Evolutionary conservation across 1,140 invertebrate genomes (phyloP), one percentile per base, ranked within the genome.

Genomic region (Acyrthosiphon pisum): DNA sequence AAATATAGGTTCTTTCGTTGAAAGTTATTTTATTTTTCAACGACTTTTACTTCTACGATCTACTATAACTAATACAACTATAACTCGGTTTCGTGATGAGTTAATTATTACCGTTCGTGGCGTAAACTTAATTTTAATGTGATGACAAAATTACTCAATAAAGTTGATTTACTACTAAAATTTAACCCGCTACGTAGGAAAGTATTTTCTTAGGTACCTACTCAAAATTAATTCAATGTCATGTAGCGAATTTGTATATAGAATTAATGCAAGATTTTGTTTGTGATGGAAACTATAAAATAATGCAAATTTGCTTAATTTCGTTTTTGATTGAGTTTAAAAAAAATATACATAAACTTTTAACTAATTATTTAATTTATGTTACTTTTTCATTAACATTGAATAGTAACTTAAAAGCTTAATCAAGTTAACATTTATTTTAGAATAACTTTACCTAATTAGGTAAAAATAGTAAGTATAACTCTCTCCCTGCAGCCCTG

Each of bases 381-480:
- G 60, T 76, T 76, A 76, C 60, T 76, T 76, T 76, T 76, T 76
- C 60, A n/a, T 76, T 76, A n/a, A 76, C 60, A 76, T 76, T n/a
- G 60, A 76, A n/a, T 18, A 35, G 30, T 76, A 35, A 76, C 14
- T 35, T n/a, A 18, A 76, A 76, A n/a, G 60, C 60, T 68, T 76
- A 68, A 76, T 76, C 60, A n/a, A n/a, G 60, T 76, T 76, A 76
- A n/a, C 60, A n/a, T 76, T 76, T 76, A 30, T 76, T 76, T n/a
- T 68, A 76, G n/a, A 76, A 76, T n/a, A 76, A 76, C 60, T 76
- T 76, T 18, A n/a, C 60, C 14, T 76, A 76, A 76, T 76, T 76
- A 35, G n/a, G n/a, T 76, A 76, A n/a, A n/a, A 76, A 76, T 18
- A n/a, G n/a, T n/a, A 76, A n/a, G 18, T 76, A 76, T 76, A 76